Conservation (phyloP, 2,888 invertebrate species). For the Cryptus armator region DNA sequence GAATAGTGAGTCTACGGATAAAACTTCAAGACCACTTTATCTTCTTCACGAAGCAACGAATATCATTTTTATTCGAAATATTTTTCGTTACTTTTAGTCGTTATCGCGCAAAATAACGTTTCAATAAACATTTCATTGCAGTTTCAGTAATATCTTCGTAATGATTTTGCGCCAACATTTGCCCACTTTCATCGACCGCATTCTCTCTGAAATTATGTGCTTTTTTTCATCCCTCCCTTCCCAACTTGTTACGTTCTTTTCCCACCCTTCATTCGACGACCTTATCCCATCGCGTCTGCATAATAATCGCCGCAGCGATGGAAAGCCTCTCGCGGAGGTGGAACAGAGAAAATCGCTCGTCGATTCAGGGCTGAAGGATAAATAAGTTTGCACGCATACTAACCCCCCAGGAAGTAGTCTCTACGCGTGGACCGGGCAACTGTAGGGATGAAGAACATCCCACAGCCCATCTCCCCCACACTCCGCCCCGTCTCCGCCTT, state of each 20-base stretch:
- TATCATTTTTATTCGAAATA: background rate
- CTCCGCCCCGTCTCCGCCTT: background rate
- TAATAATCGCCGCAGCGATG: constrained; percentile 26
- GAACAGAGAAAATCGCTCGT: background rate
- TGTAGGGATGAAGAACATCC: background rate
- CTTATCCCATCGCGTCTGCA: constrained; percentile 37
- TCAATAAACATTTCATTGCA: background rate
- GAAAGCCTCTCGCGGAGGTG: background rate
- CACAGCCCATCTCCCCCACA: background rate
- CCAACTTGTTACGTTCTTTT: background rate
- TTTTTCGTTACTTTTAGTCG: background rate
- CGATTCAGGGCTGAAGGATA: constrained; percentile 24
- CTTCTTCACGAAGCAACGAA: background rate
- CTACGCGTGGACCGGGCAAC: background rate
- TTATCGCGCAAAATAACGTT: background rate
- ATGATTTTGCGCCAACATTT: background rate
- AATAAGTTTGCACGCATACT: constrained; percentile 23
- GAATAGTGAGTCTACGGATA: background rate
- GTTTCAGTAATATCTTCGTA: background rate
- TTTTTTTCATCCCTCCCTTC: background rate
- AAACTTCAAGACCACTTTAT: background rate
- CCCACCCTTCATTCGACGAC: constrained; percentile 27
- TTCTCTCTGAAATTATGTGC: constrained; percentile 8
- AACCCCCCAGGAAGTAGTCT: background rate
- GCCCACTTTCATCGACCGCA: background rate